Conservation (phyloP, 2,113 vertebrate species). For the Struthidea cinerea region DNA sequence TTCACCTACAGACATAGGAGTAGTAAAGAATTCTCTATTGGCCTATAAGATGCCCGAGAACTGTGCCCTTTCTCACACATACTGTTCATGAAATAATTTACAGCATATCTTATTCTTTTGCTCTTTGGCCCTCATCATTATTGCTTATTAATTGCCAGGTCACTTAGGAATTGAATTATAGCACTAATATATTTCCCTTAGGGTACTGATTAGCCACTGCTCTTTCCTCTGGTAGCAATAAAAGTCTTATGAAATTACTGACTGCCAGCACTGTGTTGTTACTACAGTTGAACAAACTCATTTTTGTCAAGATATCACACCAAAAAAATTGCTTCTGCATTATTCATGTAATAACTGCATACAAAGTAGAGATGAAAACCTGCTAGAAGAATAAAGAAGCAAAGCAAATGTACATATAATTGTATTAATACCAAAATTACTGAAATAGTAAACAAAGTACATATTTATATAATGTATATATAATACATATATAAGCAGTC, state of each 20-base stretch:
- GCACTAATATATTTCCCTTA: neutral
- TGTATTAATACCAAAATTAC: neutral
- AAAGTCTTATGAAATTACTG: constrained; percentile 3
- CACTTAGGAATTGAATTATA: constrained; percentile 15
- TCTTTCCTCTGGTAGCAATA: neutral
- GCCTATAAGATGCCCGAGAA: neutral
- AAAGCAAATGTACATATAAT: neutral
- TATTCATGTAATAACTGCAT: neutral
- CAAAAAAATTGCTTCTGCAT: neutral
- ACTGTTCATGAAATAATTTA: neutral
- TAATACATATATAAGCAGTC: neutral
- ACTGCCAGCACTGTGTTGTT: neutral
- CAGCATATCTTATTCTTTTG: neutral
- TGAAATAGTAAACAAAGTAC: neutral
- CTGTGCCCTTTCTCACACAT: neutral
- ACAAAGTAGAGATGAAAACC: neutral
- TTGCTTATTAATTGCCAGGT: constrained; percentile 34
- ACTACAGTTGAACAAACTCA: neutral
- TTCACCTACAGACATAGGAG: neutral
- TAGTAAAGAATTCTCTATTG: neutral
- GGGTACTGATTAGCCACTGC: neutral
- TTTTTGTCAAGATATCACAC: neutral
- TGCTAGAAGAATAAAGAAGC: neutral
- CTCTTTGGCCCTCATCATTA: neutral
- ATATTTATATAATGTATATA: neutral